Percentiles rank a stretch among this genome's conserved stretches.
Conservation (phyloP, 2,888 invertebrate species). For the Dryobotodes eremita region DNA sequence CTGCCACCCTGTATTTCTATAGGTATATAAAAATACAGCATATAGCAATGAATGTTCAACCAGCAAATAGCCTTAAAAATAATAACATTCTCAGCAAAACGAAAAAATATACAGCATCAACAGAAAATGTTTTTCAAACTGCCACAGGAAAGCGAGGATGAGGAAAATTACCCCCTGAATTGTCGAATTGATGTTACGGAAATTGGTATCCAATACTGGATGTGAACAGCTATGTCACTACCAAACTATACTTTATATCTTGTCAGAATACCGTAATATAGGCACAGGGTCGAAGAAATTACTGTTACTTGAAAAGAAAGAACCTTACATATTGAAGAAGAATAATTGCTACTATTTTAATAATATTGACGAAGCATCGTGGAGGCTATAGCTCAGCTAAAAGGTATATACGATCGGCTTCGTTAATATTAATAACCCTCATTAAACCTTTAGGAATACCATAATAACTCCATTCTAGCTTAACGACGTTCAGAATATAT, state of each 20-base stretch:
- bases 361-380: not conserved
- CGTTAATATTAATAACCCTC: not conserved
- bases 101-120: not conserved
- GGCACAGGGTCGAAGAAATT: not conserved
- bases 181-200: conserved; percentile 44
- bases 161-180: conserved; percentile 25
- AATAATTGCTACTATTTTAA: too few relatives aligned
- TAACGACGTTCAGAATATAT: not conserved
- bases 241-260: conserved; percentile 13
- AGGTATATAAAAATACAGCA: not conserved
- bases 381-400: not conserved
- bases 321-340: not conserved
- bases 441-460: not conserved
- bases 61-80: not conserved
- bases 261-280: not conserved
- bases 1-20: too few relatives aligned
- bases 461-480: not conserved
- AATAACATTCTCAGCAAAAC: not conserved
- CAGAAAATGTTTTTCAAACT: not conserved
- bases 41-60: not conserved
- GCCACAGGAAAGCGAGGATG: conserved; percentile 6
- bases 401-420: not conserved
- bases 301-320: not conserved
- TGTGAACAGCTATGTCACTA: conserved; percentile 25
- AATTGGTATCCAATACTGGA: conserved; percentile 31